A percentile compares a stretch with the other conserved stretches of the same genome.
Conservation (phyloP, 2,113 vertebrate species). For the Bombycilla garrulus region DNA sequence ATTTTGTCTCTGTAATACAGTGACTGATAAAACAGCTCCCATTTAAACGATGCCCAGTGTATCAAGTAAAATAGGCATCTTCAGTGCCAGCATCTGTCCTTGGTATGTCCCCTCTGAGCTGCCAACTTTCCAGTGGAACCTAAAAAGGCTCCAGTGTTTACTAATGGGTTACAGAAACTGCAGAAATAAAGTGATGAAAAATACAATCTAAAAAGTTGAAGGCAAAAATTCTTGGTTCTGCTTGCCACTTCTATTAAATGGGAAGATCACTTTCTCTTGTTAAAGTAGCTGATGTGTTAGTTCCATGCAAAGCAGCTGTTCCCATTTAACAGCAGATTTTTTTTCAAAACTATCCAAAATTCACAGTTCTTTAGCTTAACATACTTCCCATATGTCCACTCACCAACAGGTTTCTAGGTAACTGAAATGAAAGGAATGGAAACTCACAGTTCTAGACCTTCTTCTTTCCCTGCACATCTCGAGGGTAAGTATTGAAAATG, state of each 20-base stretch:
- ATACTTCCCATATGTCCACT: background rate
- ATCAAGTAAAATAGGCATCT: background rate
- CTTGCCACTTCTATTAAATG: background rate
- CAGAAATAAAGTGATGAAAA: background rate
- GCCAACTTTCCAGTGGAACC: constrained; percentile 42
- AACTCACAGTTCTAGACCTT: background rate
- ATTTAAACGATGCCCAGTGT: background rate
- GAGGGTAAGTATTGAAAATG: background rate
- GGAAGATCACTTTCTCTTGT: background rate
- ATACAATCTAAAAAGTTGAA: background rate
- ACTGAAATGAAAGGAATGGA: background rate
- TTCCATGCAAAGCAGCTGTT: background rate
- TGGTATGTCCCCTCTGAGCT: background rate
- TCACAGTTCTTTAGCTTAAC: constrained; percentile 1
- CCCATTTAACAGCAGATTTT: background rate
- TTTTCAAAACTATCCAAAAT: background rate
- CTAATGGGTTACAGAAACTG: background rate
- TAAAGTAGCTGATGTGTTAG: background rate
- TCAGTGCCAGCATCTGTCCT: background rate
- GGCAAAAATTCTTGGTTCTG: background rate
- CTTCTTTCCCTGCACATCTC: background rate
- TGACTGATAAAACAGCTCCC: constrained; percentile 32
- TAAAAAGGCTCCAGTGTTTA: background rate
- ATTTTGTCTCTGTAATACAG: background rate
- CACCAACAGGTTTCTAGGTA: background rate